Evolutionary conservation across 2,797 vertebrate species (phyloP), one percentile per base, ranked within the genome.

Genomic region (Acridotheres tristis): DNA sequence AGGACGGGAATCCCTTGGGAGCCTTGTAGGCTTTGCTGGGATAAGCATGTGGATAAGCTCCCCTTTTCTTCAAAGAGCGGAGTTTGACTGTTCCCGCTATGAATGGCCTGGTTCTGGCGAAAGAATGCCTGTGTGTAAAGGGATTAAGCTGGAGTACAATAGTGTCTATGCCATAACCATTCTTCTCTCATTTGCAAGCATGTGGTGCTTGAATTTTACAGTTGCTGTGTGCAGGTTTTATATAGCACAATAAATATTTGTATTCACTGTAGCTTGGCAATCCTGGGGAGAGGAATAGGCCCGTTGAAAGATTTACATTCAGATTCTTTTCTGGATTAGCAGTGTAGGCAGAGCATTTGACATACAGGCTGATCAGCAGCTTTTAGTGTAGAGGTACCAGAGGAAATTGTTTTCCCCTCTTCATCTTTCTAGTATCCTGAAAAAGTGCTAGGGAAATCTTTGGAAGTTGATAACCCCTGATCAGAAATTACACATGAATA

Each of bases 31-130:
- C 38, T 40, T 18, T 32, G 23, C 32, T 47, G 80, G 13, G 8
- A 0, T 3, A 36, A 36, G 54, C 11, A 21, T 13, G 23, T 7
- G 20, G 14, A 4, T 38, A 3, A 23, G 1, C 3, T 8, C 11
- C 45, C 8, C 7, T 10, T 53, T 30, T 19, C 51, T 53, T 53
- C 51, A 53, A 4, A 19, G 48, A 6, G 0, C 0, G 2, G 34
- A 20, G 40, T n/a, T 13, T 9, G 72, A 1, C n/a, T 6, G 5
- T 69, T 58, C 4, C 48, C 0, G 3, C 1, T 15, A 1, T 1
- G 40, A 23, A 5, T 18, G 47, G 74, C 12, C 51, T 7, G 40
- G 30, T 13, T 58, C 38, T 91, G 53, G 55, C 7, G 4, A 6
- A 32, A 54, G 30, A 10, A 17, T 9, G 36, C 23, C 22, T 14